Base-by-base conservation (phyloP, 2,797 vertebrate species). In the Perodicticus potto region DNA sequence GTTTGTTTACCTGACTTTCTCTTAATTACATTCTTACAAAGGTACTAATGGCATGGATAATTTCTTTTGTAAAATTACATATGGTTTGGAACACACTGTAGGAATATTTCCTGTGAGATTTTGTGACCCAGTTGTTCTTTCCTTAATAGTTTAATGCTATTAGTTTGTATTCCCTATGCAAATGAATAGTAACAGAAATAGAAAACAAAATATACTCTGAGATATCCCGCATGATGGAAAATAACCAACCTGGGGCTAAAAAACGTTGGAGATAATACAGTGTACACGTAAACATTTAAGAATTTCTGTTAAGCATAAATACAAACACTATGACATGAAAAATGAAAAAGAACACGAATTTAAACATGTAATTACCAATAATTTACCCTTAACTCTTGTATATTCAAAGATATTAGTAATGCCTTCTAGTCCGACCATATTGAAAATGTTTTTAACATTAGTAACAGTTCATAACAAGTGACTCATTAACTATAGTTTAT, bases 381-480 rank as follows among this genome's bases (percentile, higher is more conserved):
- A 72, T 67, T 20, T 90, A 16, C 45, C 22, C 40, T 49, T 55
- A 89, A 78, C 5, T 74, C 37, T 34, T 87, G 2, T 55, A 61
- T 63, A 89, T 57, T 90, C 25, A 94, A 53, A 81, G 34, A 95
- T 12, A 91, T 14, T 67, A 89, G n/a, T 59, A 80, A 89, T 55
- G 55, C 20, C 77, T 82, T n/a, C 43, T 86, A 77, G 14, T 92
- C 55, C 65, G 81, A 55, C 7, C 17, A 72, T 86, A 84, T 11
- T 83, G 37, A 92, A 94, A 78, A 70, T 87, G 63, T 29, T 86
- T 95, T 96, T 70, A 89, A 57, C 34, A 77, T 83, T 55, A 80
- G 14, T 49, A 77, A 76, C 22, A 82, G n/a, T 92, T 77, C 23
- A 77, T 81, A 88, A 84, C 1, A 74, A 96, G 23, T 85, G 37